Conservation (phyloP, 2,113 vertebrate species). For the Etheostoma cragini region DNA sequence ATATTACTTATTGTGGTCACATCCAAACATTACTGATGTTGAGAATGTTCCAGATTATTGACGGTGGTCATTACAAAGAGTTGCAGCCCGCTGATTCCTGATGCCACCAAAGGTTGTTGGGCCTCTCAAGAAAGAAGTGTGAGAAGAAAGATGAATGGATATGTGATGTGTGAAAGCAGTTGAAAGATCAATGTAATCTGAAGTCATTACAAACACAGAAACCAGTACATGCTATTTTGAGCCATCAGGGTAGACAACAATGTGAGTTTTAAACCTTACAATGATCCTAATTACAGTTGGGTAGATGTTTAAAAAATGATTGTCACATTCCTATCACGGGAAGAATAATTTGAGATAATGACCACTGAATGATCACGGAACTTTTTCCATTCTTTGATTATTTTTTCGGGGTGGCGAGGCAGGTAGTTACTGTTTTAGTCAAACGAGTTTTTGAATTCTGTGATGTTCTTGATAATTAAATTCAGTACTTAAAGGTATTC, state of each 20-base stretch:
- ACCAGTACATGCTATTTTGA: neutral
- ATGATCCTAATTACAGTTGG: slow-evolving; percentile 16
- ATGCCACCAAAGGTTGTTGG: neutral
- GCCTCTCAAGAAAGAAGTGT: neutral
- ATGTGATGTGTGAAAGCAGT: neutral
- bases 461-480: slow-evolving; percentile 47
- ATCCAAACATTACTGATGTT: neutral
- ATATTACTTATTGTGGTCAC: neutral
- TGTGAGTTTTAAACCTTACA: slow-evolving; percentile 23
- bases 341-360: slow-evolving; percentile 44
- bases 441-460: slow-evolving; percentile 12
- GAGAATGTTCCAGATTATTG: too few relatives aligned
- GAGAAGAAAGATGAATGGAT: slow-evolving; percentile 13
- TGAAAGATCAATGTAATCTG: slow-evolving; percentile 1
- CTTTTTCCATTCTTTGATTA: slow-evolving; percentile 34
- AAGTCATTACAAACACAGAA: slow-evolving; percentile 3
- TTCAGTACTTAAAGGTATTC: slow-evolving; percentile 24
- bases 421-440: neutral
- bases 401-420: slow-evolving; percentile 1
- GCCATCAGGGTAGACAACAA: neutral
- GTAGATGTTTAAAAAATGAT: slow-evolving; percentile 10
- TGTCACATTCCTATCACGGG: neutral
- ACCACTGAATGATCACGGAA: slow-evolving; percentile 39
- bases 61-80: neutral
- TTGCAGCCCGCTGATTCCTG: neutral